Evolutionary conservation across 1,140 invertebrate species (phyloP).

Genomic region (Drosophila pectinifera): DNA sequence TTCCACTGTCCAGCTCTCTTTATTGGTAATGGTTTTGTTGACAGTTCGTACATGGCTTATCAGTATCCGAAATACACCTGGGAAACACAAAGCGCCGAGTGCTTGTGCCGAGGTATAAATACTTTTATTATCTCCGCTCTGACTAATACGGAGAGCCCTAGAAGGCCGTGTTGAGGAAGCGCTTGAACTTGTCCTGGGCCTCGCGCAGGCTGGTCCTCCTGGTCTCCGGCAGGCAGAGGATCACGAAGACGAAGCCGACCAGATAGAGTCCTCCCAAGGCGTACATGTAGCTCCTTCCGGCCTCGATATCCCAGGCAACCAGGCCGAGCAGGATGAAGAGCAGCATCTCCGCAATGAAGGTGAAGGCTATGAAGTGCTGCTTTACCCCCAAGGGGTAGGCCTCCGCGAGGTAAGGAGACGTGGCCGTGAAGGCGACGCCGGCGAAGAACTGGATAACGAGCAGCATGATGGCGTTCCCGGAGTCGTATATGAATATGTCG

Average conservation of each 20-base stretch:
- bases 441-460: conserved; percentile 49
- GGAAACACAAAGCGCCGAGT: conserved; percentile 13
- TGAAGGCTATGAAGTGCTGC: conserved; percentile 56
- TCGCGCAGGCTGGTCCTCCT: conserved; percentile 51
- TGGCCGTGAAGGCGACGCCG: conserved; percentile 49
- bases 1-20: not conserved
- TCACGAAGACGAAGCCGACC: conserved; percentile 27
- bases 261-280: conserved; percentile 41
- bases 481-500: not conserved
- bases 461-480: conserved; percentile 3
- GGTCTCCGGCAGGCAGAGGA: conserved; percentile 67
- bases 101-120: conserved; percentile 5
- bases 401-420: conserved; percentile 57
- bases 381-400: conserved; percentile 63
- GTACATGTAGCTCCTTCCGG: conserved; percentile 32
- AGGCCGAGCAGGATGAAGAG: conserved; percentile 31
- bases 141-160: not conserved
- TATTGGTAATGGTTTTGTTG: conserved; percentile 15
- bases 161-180: conserved; percentile 13
- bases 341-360: conserved; percentile 60
- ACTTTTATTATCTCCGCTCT: conserved; percentile 37
- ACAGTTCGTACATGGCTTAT: conserved; percentile 21
- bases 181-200: conserved; percentile 57
- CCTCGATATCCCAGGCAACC: fast-evolving
- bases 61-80: conserved; percentile 5